Base-by-base conservation (phyloP, 2,113 vertebrate species). In the Athene noctua region DNA sequence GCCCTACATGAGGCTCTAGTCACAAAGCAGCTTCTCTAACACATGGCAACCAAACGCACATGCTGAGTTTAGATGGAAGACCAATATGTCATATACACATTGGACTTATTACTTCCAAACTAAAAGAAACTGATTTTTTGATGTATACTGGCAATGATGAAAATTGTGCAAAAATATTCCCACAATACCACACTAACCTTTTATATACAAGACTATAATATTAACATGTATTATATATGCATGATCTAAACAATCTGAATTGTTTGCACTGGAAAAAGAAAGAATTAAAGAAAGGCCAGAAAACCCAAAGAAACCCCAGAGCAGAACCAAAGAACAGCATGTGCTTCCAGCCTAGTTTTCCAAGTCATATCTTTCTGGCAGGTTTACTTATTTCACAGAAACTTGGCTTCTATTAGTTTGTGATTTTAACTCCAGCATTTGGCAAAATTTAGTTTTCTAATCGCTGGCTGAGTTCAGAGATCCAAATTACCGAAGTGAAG, bases 351-450 rank as follows among this genome's bases (percentile, higher is more conserved):
- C 11, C 67, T 77, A n/a, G n/a, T 83, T 81, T 91, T 87, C 79
- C 25, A 62, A 86, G 78, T 70, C 71, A 42, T 89, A 80, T 44
- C 79, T 94, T 92, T 91, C 66, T 84, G 77, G 51, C 61, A 94
- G 19, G 27, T 81, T 73, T 84, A 46, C 36, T 75, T 87, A 61
- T 58, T 95, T 89, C 52, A 85, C 44, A 85, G 57, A 82, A 94
- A 81, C 62, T 67, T 92, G 58, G 46, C 80, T 88, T 91, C 52
- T 68, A 32, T 52, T 10, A 26, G 72, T 78, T 67, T 8, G 30
- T 54, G 49, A 86, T 80, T 96, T 96, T 92, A 91, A 94, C 94
- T 92, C 73, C 66, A 91, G 17, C 8, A 13, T 68, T 94, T 95
- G 38, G 73, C 79, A 94, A 90, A 95, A 80, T 92, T 79, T 61